Evolutionary conservation across 2,797 vertebrate genomes (phyloP).

Genomic region (Mus spretus): DNA sequence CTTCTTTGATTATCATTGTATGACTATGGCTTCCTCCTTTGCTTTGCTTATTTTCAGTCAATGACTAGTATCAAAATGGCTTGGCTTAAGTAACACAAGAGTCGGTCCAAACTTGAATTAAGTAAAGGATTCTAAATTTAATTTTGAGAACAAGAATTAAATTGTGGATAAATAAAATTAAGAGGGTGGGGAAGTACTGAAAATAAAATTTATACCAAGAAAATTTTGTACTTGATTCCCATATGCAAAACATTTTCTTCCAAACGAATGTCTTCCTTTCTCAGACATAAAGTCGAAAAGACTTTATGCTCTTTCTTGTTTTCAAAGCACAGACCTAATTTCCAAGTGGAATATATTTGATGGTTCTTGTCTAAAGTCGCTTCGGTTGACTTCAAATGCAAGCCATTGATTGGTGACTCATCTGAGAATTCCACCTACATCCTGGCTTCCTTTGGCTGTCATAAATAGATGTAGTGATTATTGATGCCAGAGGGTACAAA

Average conservation of each 20-base stretch:
- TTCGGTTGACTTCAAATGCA: neutral
- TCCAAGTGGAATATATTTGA: neutral
- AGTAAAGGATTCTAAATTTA: slow-evolving; percentile 4
- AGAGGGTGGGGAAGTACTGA: neutral
- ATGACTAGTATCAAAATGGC: slow-evolving; percentile 36
- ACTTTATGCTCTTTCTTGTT: neutral
- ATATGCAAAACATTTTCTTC: slow-evolving; percentile 22
- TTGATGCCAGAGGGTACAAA: neutral
- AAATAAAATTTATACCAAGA: slow-evolving; percentile 50
- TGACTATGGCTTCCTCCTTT: slow-evolving; percentile 50
- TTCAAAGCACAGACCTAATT: neutral
- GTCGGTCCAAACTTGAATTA: slow-evolving; percentile 61
- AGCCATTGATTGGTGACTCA: neutral
- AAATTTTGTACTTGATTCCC: slow-evolving; percentile 27
- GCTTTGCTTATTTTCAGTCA: slow-evolving; percentile 57
- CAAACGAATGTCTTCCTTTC: neutral
- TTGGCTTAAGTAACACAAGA: slow-evolving; percentile 41
- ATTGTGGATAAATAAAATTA: slow-evolving; percentile 23
- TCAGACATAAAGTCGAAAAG: no score
- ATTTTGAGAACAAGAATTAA: slow-evolving; percentile 51
- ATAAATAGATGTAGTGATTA: slow-evolving; percentile 47
- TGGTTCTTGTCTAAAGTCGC: neutral
- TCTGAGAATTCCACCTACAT: neutral
- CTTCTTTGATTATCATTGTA: slow-evolving; percentile 10
- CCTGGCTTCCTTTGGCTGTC: neutral